phyloP scores from a whole-genome alignment of 2,888 invertebrate genomes.

The Agrilus cyanescens region DNA sequence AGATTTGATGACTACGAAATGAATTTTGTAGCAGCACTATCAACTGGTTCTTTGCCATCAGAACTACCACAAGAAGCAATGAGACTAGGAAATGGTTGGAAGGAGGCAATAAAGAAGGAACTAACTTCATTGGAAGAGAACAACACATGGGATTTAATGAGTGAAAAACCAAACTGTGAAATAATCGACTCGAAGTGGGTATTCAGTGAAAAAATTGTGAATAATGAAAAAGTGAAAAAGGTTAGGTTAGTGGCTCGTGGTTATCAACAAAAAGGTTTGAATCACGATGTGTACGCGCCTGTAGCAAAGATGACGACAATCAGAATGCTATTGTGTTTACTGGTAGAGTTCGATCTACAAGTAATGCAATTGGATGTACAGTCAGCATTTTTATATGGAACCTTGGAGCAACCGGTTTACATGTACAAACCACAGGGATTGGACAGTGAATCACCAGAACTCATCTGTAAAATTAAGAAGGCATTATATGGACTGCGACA shows the following conservation, averaged over 20 bases:
- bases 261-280: constrained; percentile 12
- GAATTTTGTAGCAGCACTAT: not conserved
- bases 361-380: constrained; percentile 11
- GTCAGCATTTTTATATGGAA: constrained; percentile 12
- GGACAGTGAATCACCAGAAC: not conserved
- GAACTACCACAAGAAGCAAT: constrained; percentile 4
- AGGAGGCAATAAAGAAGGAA: constrained; percentile 13
- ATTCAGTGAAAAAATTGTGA: constrained; percentile 12
- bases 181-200: constrained; percentile 17
- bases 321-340: constrained; percentile 12
- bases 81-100: constrained; percentile 10
- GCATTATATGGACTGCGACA: constrained; percentile 10
- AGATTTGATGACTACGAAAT: constrained; percentile 1
- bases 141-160: constrained; percentile 14
- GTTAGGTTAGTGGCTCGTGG: constrained; percentile 16
- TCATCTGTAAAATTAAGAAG: not conserved
- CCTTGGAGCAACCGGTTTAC: constrained; percentile 6
- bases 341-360: constrained; percentile 10
- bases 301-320: constrained; percentile 17
- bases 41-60: too few relatives aligned
- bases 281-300: constrained; percentile 15
- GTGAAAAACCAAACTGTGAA: constrained; percentile 8
- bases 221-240: constrained; percentile 11
- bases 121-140: constrained; percentile 12
- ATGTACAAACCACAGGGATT: constrained; percentile 6